Evolutionary conservation across 2,888 invertebrate species (phyloP).

Genomic region (Stenodera caucasica): DNA sequence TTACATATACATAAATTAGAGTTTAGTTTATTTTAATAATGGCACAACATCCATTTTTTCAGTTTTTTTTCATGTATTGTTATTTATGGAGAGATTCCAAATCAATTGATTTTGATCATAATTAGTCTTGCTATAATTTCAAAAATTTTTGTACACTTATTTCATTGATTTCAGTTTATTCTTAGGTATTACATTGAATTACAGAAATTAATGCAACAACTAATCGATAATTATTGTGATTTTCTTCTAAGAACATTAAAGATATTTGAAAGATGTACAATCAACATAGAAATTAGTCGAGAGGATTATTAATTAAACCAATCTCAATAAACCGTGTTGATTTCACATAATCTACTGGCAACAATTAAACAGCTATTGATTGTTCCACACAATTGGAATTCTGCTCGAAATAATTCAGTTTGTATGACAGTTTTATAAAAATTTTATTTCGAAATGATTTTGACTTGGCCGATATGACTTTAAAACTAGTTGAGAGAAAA

Average conservation of each 20-base stretch:
- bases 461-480: too few relatives aligned
- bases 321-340: too few relatives aligned
- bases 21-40: background rate
- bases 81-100: background rate
- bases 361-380: slow-evolving; percentile 3
- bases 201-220: background rate
- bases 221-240: background rate
- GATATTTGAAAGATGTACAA: background rate
- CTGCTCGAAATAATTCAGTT: too few relatives aligned
- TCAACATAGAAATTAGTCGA: too few relatives aligned
- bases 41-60: slow-evolving; percentile 15
- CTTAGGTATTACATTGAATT: background rate
- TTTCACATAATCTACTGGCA: too few relatives aligned
- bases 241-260: background rate
- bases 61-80: background rate
- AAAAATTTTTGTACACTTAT: slow-evolving; percentile 15
- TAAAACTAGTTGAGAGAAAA: too few relatives aligned
- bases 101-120: background rate
- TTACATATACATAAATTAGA: background rate
- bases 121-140: slow-evolving; percentile 12
- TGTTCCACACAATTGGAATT: too few relatives aligned
- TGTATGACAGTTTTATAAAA: too few relatives aligned
- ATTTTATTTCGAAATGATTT: too few relatives aligned
- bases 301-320: too few relatives aligned
- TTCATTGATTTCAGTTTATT: background rate